Base-by-base conservation (phyloP, 2,113 vertebrate species). In the Eurypyga helias region DNA sequence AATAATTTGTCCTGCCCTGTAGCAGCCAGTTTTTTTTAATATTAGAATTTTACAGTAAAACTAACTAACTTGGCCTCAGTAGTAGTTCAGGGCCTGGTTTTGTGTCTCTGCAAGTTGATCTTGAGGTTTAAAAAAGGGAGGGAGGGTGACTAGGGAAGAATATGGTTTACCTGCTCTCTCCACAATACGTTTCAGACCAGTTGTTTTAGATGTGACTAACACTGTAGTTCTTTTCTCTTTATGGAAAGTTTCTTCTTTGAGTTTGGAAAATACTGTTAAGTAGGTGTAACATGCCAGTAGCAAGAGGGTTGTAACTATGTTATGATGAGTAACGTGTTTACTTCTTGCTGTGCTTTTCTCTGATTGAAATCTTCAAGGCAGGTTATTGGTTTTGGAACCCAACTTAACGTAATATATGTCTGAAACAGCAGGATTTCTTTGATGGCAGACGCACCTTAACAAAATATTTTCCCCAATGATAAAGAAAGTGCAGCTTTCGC, bases 401-500 rank as follows among this genome's bases (percentile, higher is more conserved):
- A 73, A 18, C 8, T 58, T 71, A 51, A 62, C 46, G n/a, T 52
- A 72, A 48, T n/a, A 14, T 41, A 57, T 90, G 34, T 52, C 24
- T 66, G 54, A 80, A 66, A 58, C 3, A 58, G 13, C 18, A 57
- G 49, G 17, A 76, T 69, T 83, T 57, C 58, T 92, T 62, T 73
- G 46, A 17, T 49, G 55, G 15, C 33, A 90, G 7, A 52, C 90
- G 11, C 26, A 91, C 73, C 58, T 82, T 94, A 86, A 93, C 79
- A 75, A 83, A 76, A 48, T 70, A 0, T 89, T 80, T 88, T 66
- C 46, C 18, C 17, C 14, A 20, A 82, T 76, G 92, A 45, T 79
- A 66, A 90, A 99, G 99, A 99, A 98, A 49, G 98, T 99, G 46
- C 99, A 99, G 96, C 98, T 99, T 94, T 99, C 99, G 25, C 98